A percentile compares a stretch with the other conserved stretches of the same genome.
These are phyloP conservation scores for Stenchaetothrips biformis DNA, from an alignment of 2,888 invertebrate genomes.

Conservation along the genomic window DNA sequence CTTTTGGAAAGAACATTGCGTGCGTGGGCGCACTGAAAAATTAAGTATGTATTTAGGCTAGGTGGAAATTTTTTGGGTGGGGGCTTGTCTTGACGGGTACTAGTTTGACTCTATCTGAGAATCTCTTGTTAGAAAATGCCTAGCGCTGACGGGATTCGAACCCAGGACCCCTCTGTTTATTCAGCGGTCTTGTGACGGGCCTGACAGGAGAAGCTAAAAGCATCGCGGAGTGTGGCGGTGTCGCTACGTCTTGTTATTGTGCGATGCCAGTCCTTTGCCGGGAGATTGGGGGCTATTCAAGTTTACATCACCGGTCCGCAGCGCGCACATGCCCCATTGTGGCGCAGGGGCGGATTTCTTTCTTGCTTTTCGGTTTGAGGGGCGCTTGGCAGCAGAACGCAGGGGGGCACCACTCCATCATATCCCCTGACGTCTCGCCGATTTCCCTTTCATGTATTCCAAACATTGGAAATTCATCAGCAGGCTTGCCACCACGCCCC, in stretches of 20 bases:
- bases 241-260: neutral
- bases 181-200: neutral
- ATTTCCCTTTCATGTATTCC: no score
- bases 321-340: slow-evolving; percentile 15
- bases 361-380: no score
- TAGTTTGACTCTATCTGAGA: no score
- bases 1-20: neutral
- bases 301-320: neutral
- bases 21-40: no score
- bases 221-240: neutral
- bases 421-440: neutral
- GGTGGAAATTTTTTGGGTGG: neutral
- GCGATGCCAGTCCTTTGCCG: neutral
- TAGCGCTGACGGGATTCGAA: no score
- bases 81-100: neutral
- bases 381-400: no score
- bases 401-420: neutral
- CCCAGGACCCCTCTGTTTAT: neutral
- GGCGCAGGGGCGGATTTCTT: neutral
- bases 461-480: no score
- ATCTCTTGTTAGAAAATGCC: no score
- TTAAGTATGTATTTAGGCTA: neutral
- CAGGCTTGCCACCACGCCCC: no score
- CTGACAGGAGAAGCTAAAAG: neutral
- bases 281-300: neutral